These are phyloP conservation scores for Conchocele bisecta DNA, from an alignment of 2,888 invertebrate species.

Conservation along the genomic window DNA sequence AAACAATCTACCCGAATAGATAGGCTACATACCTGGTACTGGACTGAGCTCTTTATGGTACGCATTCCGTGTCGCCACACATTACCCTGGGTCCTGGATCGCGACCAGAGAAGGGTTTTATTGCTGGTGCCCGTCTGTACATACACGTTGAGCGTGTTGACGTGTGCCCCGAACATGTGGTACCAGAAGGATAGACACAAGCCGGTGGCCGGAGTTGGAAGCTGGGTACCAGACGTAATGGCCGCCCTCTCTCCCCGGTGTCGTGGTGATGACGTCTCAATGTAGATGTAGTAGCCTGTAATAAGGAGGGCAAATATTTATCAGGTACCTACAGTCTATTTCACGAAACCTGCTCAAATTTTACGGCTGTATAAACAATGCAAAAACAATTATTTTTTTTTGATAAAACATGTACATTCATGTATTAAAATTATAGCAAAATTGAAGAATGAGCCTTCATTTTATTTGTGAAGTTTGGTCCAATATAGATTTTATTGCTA, in stretches of 20 bases:
- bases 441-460: too few species aligned
- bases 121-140: conserved; percentile 51
- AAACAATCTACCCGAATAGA: too few species aligned
- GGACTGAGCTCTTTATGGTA: conserved; percentile 58
- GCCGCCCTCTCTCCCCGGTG: conserved; percentile 66
- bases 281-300: conserved; percentile 77
- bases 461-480: too few species aligned
- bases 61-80: conserved; percentile 69
- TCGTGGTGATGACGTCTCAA: conserved; percentile 74
- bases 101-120: conserved; percentile 69
- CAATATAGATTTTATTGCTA: too few species aligned
- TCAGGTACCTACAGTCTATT: too few species aligned
- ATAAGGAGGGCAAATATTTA: too few species aligned
- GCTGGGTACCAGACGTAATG: conserved; percentile 65
- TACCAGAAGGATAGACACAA: conserved; percentile 79
- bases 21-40: conserved; percentile 70
- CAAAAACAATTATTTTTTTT: too few species aligned
- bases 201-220: conserved; percentile 49
- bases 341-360: too few species aligned
- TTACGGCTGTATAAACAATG: too few species aligned
- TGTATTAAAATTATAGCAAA: too few species aligned
- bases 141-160: conserved; percentile 75
- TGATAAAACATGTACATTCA: too few species aligned
- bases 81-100: conserved; percentile 72
- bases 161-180: conserved; percentile 78